A percentile compares a stretch with the other conserved stretches of the same genome.
These are phyloP conservation scores for Agonopterix heracliana DNA, from an alignment of 2,888 invertebrate genomes.

Conservation along the genomic window DNA sequence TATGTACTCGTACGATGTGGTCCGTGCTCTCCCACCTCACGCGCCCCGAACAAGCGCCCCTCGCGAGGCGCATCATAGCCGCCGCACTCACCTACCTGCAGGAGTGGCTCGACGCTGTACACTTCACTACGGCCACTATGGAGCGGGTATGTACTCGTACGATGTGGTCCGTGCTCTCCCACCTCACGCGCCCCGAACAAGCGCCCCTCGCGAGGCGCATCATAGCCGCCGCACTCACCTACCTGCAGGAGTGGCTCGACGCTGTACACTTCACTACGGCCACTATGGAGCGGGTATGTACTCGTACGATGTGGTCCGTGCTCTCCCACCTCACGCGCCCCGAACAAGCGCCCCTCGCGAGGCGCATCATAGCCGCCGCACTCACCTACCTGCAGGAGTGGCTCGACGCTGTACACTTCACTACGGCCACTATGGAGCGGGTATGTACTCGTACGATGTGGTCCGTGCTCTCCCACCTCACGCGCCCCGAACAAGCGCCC, in stretches of 20 bases:
- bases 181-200: slow-evolving; percentile 84
- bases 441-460: no score
- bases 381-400: slow-evolving; percentile 88
- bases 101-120: slow-evolving; percentile 92
- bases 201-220: slow-evolving; percentile 86
- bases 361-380: slow-evolving; percentile 85
- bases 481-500: no score
- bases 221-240: slow-evolving; percentile 83
- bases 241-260: slow-evolving; percentile 92
- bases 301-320: slow-evolving; percentile 99
- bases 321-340: slow-evolving; percentile 89
- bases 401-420: slow-evolving; percentile 89
- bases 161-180: slow-evolving; percentile 97
- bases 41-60: slow-evolving; percentile 81
- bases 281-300: slow-evolving; percentile 65
- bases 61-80: slow-evolving; percentile 84
- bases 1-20: slow-evolving; percentile 95
- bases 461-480: no score
- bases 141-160: slow-evolving; percentile 79
- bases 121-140: slow-evolving; percentile 77
- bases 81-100: slow-evolving; percentile 87
- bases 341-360: slow-evolving; percentile 83
- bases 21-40: slow-evolving; percentile 92
- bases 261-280: slow-evolving; percentile 85
- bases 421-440: slow-evolving; percentile 66